phyloP scores from a whole-genome alignment of 2,113 vertebrate genomes.

The Poeciliopsis retropinna region DNA sequence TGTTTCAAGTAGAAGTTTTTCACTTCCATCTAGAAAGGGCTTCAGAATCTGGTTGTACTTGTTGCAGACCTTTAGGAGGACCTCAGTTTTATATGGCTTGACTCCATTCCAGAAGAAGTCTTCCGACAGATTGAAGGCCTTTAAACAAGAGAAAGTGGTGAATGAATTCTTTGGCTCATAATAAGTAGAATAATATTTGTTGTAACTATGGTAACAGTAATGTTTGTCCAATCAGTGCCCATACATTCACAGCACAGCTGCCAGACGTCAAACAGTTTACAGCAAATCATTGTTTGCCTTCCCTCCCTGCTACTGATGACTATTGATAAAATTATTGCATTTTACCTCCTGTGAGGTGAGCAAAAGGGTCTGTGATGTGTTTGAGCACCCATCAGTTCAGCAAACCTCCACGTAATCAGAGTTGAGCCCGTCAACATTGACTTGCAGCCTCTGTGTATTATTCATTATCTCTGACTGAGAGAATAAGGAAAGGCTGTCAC shows the following conservation, averaged over 20 bases:
- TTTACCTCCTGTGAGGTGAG: slow-evolving; percentile 12
- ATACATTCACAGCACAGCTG: background rate
- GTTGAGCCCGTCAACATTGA: slow-evolving; percentile 52
- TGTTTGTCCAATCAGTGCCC: background rate
- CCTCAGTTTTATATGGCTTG: background rate
- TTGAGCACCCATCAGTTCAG: slow-evolving; percentile 23
- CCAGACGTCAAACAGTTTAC: background rate
- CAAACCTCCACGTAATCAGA: slow-evolving; percentile 53
- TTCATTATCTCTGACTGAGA: slow-evolving; percentile 74
- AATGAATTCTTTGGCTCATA: background rate
- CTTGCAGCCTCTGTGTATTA: slow-evolving; percentile 65
- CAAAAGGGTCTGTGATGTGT: slow-evolving; percentile 12
- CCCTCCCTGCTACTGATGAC: background rate
- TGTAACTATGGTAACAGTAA: background rate
- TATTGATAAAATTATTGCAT: slow-evolving; percentile 18
- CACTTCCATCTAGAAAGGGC: background rate
- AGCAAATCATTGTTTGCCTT: slow-evolving; percentile 2
- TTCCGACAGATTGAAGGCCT: background rate
- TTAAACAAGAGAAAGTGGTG: background rate
- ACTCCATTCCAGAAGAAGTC: background rate
- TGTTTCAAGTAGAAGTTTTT: background rate
- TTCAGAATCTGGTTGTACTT: slow-evolving; percentile 8
- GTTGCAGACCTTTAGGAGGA: background rate
- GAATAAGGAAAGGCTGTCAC: slow-evolving; percentile 77
- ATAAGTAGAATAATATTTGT: background rate